Evolutionary conservation across 2,113 vertebrate genomes (phyloP).

Genomic region (Reinhardtius hippoglossoides): DNA sequence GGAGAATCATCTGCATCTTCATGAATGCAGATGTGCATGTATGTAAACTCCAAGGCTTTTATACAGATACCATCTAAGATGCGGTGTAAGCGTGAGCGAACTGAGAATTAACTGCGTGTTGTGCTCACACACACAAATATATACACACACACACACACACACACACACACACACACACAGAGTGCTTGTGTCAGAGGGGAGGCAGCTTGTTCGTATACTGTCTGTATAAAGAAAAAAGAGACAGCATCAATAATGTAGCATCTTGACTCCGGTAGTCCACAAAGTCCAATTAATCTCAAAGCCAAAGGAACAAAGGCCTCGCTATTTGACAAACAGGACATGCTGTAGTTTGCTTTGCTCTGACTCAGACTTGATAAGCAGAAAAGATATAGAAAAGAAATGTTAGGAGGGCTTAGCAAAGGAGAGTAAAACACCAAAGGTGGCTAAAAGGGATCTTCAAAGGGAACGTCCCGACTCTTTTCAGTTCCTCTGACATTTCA

Average conservation of each 20-base stretch:
- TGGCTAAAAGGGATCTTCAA: constrained; percentile 82
- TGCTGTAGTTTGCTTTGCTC: constrained; percentile 76
- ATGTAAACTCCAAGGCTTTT: constrained; percentile 42
- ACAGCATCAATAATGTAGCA: constrained; percentile 84
- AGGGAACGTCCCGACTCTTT: constrained; percentile 77
- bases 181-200: constrained; percentile 72
- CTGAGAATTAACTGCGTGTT: constrained; percentile 52
- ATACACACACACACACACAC: constrained; percentile 14
- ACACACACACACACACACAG: constrained; percentile 35
- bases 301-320: constrained; percentile 80
- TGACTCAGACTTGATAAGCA: constrained; percentile 73
- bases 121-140: constrained; percentile 38
- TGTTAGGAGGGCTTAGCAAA: constrained; percentile 75
- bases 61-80: constrained; percentile 27
- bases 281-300: constrained; percentile 87
- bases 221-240: constrained; percentile 75
- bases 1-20: background rate
- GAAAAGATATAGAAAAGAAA: constrained; percentile 70
- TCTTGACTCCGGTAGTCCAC: constrained; percentile 80
- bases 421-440: constrained; percentile 78
- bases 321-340: constrained; percentile 84
- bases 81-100: constrained; percentile 33
- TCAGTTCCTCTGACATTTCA: constrained; percentile 79
- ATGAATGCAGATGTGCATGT: constrained; percentile 45
- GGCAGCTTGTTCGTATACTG: constrained; percentile 76